These are phyloP conservation scores for Columba guinea DNA, from an alignment of 2,797 vertebrate species.

Conservation along the genomic window DNA sequence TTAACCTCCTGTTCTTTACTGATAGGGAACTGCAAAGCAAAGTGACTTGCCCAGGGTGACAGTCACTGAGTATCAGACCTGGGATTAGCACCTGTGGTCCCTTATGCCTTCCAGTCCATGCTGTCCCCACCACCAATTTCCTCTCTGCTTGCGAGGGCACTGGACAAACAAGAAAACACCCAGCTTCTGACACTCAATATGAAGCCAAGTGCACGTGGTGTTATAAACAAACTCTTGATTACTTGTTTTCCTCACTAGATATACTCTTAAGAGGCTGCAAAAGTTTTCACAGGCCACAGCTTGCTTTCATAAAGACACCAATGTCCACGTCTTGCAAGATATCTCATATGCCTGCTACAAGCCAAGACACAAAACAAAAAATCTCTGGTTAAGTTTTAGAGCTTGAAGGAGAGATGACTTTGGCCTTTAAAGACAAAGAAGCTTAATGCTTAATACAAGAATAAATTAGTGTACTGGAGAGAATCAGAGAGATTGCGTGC, in stretches of 20 bases:
- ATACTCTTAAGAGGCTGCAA: neutral
- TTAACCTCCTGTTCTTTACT: neutral
- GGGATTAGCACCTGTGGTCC: neutral
- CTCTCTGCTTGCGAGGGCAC: neutral
- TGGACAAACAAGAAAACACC: neutral
- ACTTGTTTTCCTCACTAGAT: neutral
- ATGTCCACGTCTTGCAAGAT: neutral
- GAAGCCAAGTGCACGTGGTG: neutral
- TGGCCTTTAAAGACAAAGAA: neutral
- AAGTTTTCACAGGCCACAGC: neutral
- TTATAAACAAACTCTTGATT: neutral
- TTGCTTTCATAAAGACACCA: neutral
- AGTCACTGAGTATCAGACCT: neutral
- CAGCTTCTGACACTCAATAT: neutral
- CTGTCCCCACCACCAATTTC: neutral
- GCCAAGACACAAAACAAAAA: neutral
- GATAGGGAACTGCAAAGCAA: neutral
- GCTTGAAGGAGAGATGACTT: neutral
- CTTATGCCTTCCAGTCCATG: neutral
- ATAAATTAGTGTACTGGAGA: neutral
- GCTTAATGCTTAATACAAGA: neutral
- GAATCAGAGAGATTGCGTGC: neutral
- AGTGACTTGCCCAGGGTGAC: neutral
- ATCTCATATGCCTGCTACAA: neutral
- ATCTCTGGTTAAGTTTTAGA: neutral